Base-by-base conservation (phyloP, 2,888 invertebrate species). In the Drosophila maculinotata region DNA sequence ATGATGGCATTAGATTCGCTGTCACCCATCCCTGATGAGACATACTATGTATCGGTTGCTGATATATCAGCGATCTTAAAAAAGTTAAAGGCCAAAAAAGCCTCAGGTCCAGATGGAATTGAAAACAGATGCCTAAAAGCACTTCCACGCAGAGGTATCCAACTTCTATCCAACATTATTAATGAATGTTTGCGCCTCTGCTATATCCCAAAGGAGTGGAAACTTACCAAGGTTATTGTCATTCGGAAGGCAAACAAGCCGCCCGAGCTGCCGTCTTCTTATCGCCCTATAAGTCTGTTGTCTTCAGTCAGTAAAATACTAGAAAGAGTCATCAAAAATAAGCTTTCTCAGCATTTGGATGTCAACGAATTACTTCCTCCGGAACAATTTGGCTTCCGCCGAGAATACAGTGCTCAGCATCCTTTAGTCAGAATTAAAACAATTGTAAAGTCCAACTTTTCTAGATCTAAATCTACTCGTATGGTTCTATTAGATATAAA, bases 391-490 rank as follows among this genome's bases (percentile, higher is more conserved):
- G 38, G 38, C 3, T 23, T 36, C 15, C 36, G 36, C 4, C 15
- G 17, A 14, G 36, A 36, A 17, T 15, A 36, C 14, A 35, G 15
- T 17, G 10, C 36, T 10, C 5, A 20, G 17, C 36, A 36, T 1
- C 20, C 36, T 9, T 15, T 38, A 38, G 10, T 20, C 10, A 38
- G 20, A 23, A 38, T 38, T 2, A 23, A 20, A 38, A 38, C 20
- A 20, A 20, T n/a, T 20, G 5, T 20, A 1, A 23, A 38, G 20
- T 20, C 9, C 9, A 38, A 23, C n/a, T 20, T 23, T 20, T 9
- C 38, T 10, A 38, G 38, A 10, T 38, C 38, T 10, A 38, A 38
- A 10, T 20, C 38, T 10, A 38, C 20, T 36, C 20, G 38, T n/a
- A 38, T 38, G 17, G n/a, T 38, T 2, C n/a, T 38, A 10, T 5